Percentiles rank a stretch among this genome's conserved stretches.
Conservation (phyloP, 2,797 vertebrate genomes). For the Sebastes iracundus region DNA sequence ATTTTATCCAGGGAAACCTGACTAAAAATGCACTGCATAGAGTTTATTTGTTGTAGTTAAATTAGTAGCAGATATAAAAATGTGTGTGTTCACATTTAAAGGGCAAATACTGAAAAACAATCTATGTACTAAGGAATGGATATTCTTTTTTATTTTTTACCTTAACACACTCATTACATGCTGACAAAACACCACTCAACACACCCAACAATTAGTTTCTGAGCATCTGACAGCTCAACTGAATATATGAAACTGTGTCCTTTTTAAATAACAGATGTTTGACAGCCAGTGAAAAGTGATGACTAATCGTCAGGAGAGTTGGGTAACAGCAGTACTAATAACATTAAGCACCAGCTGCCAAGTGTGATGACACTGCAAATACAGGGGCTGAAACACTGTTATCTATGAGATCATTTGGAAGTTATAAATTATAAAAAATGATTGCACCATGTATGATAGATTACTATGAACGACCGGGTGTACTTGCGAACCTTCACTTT, state of each 20-base stretch:
- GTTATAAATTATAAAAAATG: background rate
- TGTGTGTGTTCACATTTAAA: background rate
- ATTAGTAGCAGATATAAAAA: background rate
- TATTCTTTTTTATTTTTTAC: background rate
- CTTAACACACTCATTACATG: background rate
- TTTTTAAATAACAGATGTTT: background rate
- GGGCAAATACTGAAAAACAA: background rate
- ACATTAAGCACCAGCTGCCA: background rate
- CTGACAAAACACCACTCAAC: background rate
- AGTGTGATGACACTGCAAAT: background rate
- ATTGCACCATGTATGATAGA: background rate
- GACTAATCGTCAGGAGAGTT: background rate
- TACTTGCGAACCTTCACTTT: background rate
- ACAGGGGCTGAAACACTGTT: background rate
- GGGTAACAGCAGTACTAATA: background rate
- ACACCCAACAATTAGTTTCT: background rate
- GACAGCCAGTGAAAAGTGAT: background rate
- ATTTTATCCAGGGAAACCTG: background rate
- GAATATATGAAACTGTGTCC: background rate
- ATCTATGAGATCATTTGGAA: background rate
- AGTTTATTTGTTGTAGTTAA: background rate
- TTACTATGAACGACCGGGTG: background rate
- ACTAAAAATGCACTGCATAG: background rate
- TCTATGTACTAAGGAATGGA: background rate
- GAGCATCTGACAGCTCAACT: background rate